Base-by-base conservation (phyloP, 2,888 invertebrate genomes). In the Drosophila lutescens region DNA sequence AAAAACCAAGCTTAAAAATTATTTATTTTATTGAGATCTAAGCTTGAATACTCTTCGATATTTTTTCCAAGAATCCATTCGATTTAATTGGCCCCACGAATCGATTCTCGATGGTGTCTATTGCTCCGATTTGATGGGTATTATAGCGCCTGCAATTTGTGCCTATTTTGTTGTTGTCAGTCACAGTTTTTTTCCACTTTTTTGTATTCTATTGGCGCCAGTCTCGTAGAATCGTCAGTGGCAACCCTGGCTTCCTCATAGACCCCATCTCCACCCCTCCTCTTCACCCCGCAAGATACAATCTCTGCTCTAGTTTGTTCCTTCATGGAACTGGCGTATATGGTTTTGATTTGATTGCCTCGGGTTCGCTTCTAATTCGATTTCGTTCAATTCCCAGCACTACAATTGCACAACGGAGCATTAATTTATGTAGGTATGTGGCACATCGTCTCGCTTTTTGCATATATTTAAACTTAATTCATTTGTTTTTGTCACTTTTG, bases 121-220 rank as follows among this genome's bases (percentile, higher is more conserved):
- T 55, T 41, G 68, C 32, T 59, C 30, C 36, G 23, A 49, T 30
- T 58, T 49, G 49, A 57, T 68, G 49, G 72, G 50, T 56, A 62
- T 70, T 50, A 55, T 54, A 71, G 54, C 61, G 70, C 61, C 60
- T 49, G 56, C 74, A 80, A 78, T 66, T 82, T 74, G 65, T 74
- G 74, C 9, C 51, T 74, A 68, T 62, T 80, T 77, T 43, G 54
- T 58, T 74, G 60, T 57, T 57, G 60, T 54, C 74, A 55, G 63
- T 83, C 71, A 67, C 46, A 71, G 78, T 72, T 47, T 40, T 53
- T 23, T 30, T 20, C 3, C 32, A 36, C n/a, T 54, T n/a, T 26
- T 55, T 34, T 10, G 2, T 12, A 40, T 47, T 77, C 73, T 13
- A 72, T 49, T 82, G 83, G 88, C 83, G 88, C 82, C 83, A 83